Conservation (phyloP, 2,113 vertebrate species). For the Phocoena sinus region DNA sequence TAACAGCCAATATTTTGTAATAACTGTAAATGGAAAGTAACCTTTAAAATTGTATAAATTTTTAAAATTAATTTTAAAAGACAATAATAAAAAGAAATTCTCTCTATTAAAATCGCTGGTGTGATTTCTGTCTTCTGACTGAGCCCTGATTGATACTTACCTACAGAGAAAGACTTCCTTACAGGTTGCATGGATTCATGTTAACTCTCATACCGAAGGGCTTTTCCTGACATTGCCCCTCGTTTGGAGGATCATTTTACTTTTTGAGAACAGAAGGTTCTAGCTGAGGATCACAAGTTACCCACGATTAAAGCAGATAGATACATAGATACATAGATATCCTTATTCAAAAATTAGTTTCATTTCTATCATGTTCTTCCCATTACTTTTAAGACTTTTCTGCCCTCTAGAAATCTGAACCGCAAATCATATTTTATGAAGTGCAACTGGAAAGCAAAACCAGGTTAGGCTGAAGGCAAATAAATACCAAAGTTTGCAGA, state of each 20-base stretch:
- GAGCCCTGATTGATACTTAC: not conserved
- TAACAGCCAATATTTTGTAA: too few relatives aligned
- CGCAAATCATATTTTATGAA: not conserved
- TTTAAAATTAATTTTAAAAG: not conserved
- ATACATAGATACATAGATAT: not conserved
- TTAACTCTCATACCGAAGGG: not conserved
- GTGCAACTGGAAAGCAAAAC: constrained; percentile 3
- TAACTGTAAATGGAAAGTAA: not conserved
- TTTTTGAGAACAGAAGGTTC: not conserved
- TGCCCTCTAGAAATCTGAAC: not conserved
- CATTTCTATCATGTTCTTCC: not conserved
- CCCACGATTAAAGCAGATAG: not conserved
- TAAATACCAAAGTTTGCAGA: constrained; percentile 16
- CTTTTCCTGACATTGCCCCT: not conserved
- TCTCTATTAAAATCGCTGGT: not conserved
- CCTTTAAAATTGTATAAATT: not conserved
- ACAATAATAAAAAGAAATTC: not conserved
- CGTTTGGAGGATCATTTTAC: not conserved
- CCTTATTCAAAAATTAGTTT: not conserved
- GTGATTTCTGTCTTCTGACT: not conserved
- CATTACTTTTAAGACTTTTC: constrained; percentile 6
- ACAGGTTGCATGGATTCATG: not conserved
- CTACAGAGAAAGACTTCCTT: not conserved
- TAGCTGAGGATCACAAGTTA: not conserved
- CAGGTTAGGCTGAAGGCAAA: not conserved